Percentiles rank a stretch among this genome's conserved stretches.
phyloP scores from a whole-genome alignment of 2,113 vertebrate genomes.

The Muscicapa adusta region DNA sequence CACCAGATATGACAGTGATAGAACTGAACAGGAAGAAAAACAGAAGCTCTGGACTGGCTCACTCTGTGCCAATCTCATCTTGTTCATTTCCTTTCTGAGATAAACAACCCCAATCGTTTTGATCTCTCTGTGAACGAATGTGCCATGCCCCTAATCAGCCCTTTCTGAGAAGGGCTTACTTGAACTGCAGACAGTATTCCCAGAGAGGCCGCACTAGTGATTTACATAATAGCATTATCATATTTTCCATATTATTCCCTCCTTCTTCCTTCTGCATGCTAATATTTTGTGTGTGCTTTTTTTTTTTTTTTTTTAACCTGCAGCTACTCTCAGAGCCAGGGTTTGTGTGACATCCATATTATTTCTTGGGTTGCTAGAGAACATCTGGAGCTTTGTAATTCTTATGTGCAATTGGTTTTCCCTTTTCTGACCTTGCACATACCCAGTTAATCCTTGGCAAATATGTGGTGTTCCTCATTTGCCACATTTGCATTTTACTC shows the following conservation, averaged over 20 bases:
- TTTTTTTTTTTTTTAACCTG: background rate
- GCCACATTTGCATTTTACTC: background rate
- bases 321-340: background rate
- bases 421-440: background rate
- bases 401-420: background rate
- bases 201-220: background rate
- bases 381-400: background rate
- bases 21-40: slow-evolving; percentile 2
- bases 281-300: background rate
- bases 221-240: slow-evolving; percentile 66
- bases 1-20: slow-evolving; percentile 5
- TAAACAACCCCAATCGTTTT: background rate
- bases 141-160: slow-evolving; percentile 28
- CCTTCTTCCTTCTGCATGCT: slow-evolving; percentile 18
- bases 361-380: background rate
- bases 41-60: background rate
- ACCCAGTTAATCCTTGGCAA: background rate
- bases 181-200: slow-evolving; percentile 60
- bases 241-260: slow-evolving; percentile 54
- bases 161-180: slow-evolving; percentile 24
- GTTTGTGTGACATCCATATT: background rate
- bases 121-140: background rate
- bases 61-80: background rate
- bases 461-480: background rate
- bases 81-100: slow-evolving; percentile 38